Conservation (phyloP, 2,888 invertebrate genomes). For the Timema podura region DNA sequence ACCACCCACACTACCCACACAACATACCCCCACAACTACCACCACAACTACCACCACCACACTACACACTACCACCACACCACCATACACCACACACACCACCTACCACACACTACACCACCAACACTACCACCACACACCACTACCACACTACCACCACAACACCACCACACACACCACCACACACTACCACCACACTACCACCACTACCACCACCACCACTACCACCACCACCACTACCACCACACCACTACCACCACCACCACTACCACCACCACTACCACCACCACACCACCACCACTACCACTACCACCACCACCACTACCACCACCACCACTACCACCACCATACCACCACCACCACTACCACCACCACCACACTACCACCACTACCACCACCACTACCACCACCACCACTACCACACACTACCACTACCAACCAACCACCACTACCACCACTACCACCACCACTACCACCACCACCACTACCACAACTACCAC, state of each 20-base stretch:
- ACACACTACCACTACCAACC: neutral
- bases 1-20: neutral
- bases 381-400: neutral
- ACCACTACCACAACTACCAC: neutral
- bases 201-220: conserved; percentile 4
- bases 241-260: too few relatives aligned
- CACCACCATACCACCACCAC: neutral
- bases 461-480: neutral
- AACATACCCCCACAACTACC: neutral
- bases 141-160: too few relatives aligned
- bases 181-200: too few relatives aligned
- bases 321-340: neutral
- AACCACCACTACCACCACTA: conserved; percentile 1
- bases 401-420: too few relatives aligned
- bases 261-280: too few relatives aligned
- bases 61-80: neutral
- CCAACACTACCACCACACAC: neutral
- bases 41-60: neutral
- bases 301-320: conserved; percentile 2
- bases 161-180: too few relatives aligned
- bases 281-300: too few relatives aligned
- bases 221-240: neutral
- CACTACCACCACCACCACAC: neutral
- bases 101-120: neutral
- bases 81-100: neutral